These are phyloP conservation scores for Sparidentex hasta DNA, from an alignment of 2,797 vertebrate species.

Conservation along the genomic window DNA sequence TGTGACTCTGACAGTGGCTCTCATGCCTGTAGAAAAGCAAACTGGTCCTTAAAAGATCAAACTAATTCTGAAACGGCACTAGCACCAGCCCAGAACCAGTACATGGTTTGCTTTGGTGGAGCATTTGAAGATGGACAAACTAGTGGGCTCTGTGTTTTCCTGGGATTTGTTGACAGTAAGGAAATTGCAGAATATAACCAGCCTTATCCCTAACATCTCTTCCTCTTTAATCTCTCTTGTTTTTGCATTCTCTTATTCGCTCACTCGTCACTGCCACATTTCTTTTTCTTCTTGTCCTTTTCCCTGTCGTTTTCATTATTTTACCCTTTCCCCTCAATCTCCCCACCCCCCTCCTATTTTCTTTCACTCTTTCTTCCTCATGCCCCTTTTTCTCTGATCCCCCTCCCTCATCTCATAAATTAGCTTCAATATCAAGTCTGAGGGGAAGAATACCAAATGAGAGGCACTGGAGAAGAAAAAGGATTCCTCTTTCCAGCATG, in stretches of 20 bases:
- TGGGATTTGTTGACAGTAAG: conserved; percentile 30
- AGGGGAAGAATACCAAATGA: conserved; percentile 55
- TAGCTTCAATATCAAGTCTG: conserved; percentile 55
- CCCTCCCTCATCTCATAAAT: conserved; percentile 50
- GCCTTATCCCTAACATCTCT: conserved; percentile 26
- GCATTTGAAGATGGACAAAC: neutral
- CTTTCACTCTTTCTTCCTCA: conserved; percentile 10
- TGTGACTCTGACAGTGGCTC: too few species aligned
- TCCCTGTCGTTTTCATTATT: conserved; percentile 9
- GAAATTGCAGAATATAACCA: conserved; percentile 20
- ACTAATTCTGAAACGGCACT: too few species aligned
- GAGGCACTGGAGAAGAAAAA: conserved; percentile 30
- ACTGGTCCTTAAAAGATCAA: too few species aligned
- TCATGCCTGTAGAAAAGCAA: too few species aligned
- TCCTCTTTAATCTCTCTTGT: conserved; percentile 4
- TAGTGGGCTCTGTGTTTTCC: conserved; percentile 15
- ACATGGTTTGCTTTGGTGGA: too few species aligned
- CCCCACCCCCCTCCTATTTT: conserved; percentile 5
- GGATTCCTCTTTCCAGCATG: conserved; percentile 21
- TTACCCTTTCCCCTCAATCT: neutral
- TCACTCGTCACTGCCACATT: conserved; percentile 11
- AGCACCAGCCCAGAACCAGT: too few species aligned
- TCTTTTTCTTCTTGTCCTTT: conserved; percentile 5
- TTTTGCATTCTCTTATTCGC: conserved; percentile 4
- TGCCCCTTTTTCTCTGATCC: conserved; percentile 3